phyloP scores from a whole-genome alignment of 2,888 invertebrate genomes.

The Drosophila phalerata region DNA sequence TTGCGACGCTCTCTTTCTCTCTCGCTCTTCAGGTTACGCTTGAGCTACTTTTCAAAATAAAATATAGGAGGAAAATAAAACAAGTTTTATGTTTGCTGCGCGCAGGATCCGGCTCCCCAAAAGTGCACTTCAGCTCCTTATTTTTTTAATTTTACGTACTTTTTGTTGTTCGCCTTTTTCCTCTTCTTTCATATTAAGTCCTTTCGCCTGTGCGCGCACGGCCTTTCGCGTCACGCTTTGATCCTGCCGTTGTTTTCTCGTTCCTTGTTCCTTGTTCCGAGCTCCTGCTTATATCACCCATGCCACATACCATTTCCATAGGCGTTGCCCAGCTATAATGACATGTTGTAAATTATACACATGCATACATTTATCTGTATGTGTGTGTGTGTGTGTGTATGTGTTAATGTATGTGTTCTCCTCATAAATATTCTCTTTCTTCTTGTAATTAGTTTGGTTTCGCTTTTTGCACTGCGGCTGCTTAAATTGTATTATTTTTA shows the following conservation, averaged over 20 bases:
- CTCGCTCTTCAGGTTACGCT: constrained; percentile 48
- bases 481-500: constrained; percentile 30
- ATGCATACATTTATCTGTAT: constrained; percentile 4
- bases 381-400: constrained; percentile 2
- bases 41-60: constrained; percentile 62
- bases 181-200: constrained; percentile 33
- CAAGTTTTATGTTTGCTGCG: constrained; percentile 64
- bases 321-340: constrained; percentile 80
- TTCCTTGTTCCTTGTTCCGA: constrained; percentile 17
- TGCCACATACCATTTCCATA: constrained; percentile 49
- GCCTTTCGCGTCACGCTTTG: constrained; percentile 76
- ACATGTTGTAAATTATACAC: constrained; percentile 78
- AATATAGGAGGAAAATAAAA: constrained; percentile 62
- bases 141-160: constrained; percentile 24
- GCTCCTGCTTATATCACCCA: constrained; percentile 37
- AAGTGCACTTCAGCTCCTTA: constrained; percentile 61
- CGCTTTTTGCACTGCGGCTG: constrained; percentile 37
- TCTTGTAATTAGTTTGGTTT: constrained; percentile 63
- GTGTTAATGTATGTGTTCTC: constrained; percentile 2
- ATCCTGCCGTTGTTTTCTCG: constrained; percentile 67
- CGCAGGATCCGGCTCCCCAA: constrained; percentile 70
- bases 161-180: neutral
- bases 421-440: constrained; percentile 39
- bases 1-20: constrained; percentile 37
- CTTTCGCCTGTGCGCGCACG: constrained; percentile 52